Evolutionary conservation across 2,797 vertebrate genomes (phyloP).

Genomic region (Peromyscus eremicus): DNA sequence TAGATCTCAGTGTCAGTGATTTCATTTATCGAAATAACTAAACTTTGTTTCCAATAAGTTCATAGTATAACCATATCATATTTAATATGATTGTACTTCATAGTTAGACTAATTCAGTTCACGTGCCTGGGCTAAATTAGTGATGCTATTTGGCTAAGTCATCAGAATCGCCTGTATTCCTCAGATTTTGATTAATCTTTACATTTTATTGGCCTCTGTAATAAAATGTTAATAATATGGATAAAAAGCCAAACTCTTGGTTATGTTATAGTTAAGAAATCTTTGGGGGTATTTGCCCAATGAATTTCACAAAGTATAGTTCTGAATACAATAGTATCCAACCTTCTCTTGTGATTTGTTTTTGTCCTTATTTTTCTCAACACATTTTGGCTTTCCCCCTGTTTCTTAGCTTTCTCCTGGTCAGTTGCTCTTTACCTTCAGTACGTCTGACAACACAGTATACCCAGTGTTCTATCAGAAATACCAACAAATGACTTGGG

Average conservation of each 20-base stretch:
- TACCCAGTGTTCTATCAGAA: constrained; percentile 32
- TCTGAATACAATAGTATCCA: background rate
- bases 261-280: constrained; percentile 41
- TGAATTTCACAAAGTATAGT: constrained; percentile 25
- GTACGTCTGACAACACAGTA: background rate
- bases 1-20: constrained; percentile 49
- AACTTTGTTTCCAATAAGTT: constrained; percentile 26
- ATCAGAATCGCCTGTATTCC: constrained; percentile 36
- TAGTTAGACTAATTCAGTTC: constrained; percentile 58
- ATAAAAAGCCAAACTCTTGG: constrained; percentile 32
- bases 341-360: constrained; percentile 1
- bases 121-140: constrained; percentile 33
- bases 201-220: background rate
- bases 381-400: constrained; percentile 25
- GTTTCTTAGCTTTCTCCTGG: constrained; percentile 21
- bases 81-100: constrained; percentile 51
- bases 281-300: background rate
- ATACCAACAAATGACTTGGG: constrained; percentile 47
- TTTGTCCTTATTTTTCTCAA: constrained; percentile 52
- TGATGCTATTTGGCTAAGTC: constrained; percentile 30
- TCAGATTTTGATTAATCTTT: constrained; percentile 43
- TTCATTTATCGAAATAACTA: constrained; percentile 62
- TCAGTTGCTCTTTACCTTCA: constrained; percentile 67
- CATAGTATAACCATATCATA: background rate
- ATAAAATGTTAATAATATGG: constrained; percentile 32